phyloP scores from a whole-genome alignment of 1,140 invertebrate species.

The Bombus huntii region DNA sequence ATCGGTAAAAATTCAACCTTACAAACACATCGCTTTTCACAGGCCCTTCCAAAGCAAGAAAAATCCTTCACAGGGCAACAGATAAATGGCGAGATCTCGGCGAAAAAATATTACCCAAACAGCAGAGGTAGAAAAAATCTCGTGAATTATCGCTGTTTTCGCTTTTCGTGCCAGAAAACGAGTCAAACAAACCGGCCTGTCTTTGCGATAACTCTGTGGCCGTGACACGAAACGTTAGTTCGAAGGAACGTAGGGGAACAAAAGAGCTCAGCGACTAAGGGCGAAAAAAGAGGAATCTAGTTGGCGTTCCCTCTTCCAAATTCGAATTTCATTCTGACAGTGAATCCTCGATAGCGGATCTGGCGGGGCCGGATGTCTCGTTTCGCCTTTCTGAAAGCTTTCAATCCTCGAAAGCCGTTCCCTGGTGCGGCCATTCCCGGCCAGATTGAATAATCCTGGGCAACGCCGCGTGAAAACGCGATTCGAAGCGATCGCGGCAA shows the following conservation, averaged over 20 bases:
- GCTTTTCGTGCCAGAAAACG: not conserved
- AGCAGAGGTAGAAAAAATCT: not conserved
- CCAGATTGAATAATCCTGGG: slow-evolving; percentile 62
- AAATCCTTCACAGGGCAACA: not conserved
- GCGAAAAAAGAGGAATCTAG: not conserved
- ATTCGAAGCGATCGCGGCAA: slow-evolving; percentile 57
- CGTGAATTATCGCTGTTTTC: not conserved
- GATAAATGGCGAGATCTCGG: not conserved
- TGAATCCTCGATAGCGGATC: slow-evolving; percentile 30
- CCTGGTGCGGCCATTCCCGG: slow-evolving; percentile 54
- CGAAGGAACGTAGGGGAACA: not conserved
- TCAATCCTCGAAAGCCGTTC: slow-evolving; percentile 56
- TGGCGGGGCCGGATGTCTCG: slow-evolving; percentile 32
- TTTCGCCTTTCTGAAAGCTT: slow-evolving; percentile 55
- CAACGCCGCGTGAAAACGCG: slow-evolving; percentile 53
- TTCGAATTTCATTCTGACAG: slow-evolving; percentile 42
- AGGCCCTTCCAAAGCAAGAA: not conserved
- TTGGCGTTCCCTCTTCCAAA: not conserved
- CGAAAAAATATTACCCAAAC: not conserved
- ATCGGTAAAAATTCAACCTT: not conserved
- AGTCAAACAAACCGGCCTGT: not conserved
- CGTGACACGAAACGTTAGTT: not conserved
- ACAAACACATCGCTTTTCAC: not conserved
- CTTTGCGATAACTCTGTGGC: not conserved
- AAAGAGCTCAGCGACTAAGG: slow-evolving; percentile 18